These are phyloP conservation scores for Lampris incognitus DNA, from an alignment of 2,113 vertebrate species.

Conservation along the genomic window DNA sequence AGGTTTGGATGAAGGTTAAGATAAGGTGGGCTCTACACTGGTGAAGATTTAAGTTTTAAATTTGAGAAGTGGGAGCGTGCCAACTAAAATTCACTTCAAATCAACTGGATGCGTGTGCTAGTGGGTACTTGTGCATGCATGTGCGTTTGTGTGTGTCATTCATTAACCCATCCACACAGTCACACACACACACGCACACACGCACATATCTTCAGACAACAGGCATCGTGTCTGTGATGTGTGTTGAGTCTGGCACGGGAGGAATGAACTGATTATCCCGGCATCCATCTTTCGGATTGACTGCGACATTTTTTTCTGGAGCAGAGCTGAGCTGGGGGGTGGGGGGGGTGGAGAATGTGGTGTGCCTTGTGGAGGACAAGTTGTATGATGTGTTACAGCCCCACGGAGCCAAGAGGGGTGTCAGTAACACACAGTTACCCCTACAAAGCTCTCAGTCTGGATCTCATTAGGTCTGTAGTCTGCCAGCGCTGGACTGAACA, in stretches of 20 bases:
- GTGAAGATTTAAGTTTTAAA: no score
- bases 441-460: constrained; percentile 64
- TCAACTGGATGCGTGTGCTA: background rate
- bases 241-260: constrained; percentile 31
- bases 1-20: no score
- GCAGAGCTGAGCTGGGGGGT: background rate
- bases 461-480: constrained; percentile 68
- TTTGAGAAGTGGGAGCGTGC: no score
- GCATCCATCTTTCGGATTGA: constrained; percentile 37
- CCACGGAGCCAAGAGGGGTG: constrained; percentile 50
- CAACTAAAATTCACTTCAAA: no score
- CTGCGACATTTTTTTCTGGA: constrained; percentile 13
- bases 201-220: background rate
- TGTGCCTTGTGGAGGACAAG: background rate
- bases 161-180: constrained; percentile 3
- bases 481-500: constrained; percentile 56
- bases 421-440: constrained; percentile 54
- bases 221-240: background rate
- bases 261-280: constrained; percentile 31
- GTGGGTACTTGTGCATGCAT: constrained; percentile 10
- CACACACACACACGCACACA: constrained; percentile 27
- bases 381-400: constrained; percentile 35
- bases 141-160: background rate
- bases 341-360: no score
- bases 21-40: no score